Evolutionary conservation across 2,888 invertebrate genomes (phyloP).

Genomic region (Papilio elwesi): DNA sequence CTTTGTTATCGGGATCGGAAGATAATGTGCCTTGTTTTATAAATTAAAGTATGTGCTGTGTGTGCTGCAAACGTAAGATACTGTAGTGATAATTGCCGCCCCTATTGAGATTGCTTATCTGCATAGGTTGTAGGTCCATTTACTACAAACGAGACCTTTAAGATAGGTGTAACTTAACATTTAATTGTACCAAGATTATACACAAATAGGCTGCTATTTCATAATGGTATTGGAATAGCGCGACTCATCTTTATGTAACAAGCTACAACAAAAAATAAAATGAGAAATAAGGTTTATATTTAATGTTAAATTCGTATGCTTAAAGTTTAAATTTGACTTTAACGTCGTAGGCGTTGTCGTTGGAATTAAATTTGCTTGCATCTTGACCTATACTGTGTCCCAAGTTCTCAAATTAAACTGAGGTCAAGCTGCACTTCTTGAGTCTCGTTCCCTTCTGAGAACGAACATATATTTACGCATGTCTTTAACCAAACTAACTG

Average conservation of each 20-base stretch:
- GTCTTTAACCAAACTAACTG: neutral
- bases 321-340: neutral
- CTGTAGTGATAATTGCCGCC: neutral
- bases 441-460: neutral
- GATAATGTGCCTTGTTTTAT: constrained; percentile 8
- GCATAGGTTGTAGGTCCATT: no score
- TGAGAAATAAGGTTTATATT: no score
- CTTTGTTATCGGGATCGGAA: constrained; percentile 18
- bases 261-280: no score
- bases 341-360: neutral
- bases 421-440: constrained; percentile 31
- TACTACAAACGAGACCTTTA: no score
- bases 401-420: constrained; percentile 21
- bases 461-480: neutral
- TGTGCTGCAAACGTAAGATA: neutral
- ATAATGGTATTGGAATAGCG: no score
- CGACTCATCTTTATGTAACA: no score
- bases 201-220: no score
- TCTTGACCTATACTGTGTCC: constrained; percentile 28
- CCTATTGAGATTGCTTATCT: neutral
- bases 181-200: no score
- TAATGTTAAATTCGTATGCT: no score
- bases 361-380: constrained; percentile 11
- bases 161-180: no score
- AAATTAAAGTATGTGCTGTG: no score